Evolutionary conservation across 2,888 invertebrate species (phyloP), one percentile per base, ranked within the genome.

Genomic region (Ectemnius lituratus): DNA sequence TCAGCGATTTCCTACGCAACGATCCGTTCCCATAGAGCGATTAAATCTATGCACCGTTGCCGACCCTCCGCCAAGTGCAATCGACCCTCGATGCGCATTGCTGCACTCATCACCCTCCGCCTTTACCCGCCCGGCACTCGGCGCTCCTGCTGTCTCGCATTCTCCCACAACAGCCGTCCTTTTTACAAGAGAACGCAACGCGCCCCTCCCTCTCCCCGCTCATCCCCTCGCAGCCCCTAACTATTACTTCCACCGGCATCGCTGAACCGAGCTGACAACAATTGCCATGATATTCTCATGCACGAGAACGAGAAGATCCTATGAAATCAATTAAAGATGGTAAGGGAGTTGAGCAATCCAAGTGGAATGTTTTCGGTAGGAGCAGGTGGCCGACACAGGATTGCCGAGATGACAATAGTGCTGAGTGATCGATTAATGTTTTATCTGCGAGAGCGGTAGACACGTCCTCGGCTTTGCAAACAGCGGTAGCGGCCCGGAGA

Each of bases 1-100:
- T 75, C 78, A 77, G 68, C 75, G 70, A 77, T 81, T 79, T 81
- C 77, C 81, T 73, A 77, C 77, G 81, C 67, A 75, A 79, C 70
- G 77, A 70, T 76, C 79, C 81, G 81, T 81, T 81, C 81, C 79
- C 81, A 81, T 75, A 81, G 77, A 79, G 64, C 79, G 81, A 81
- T 79, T 77, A 81, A 78, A 81, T 81, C 81, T 81, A 81, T 81
- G 81, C 81, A 81, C 81, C 81, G 81, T 79, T 81, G 81, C 77
- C 77, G 79, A 81, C 81, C 81, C 81, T 77, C 74, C 57, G 67
- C 69, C 69, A 64, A 76, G 65, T 61, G 49, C 52, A 69, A 75
- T 67, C 70, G 79, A 70, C 77, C 75, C 79, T 77, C 63, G 71
- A 68, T 63, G 77, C 77, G 75, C 78, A 77, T 72, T 75, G 77